Base-by-base conservation (phyloP, 1,140 invertebrate species). In the Chelonus insularis region DNA sequence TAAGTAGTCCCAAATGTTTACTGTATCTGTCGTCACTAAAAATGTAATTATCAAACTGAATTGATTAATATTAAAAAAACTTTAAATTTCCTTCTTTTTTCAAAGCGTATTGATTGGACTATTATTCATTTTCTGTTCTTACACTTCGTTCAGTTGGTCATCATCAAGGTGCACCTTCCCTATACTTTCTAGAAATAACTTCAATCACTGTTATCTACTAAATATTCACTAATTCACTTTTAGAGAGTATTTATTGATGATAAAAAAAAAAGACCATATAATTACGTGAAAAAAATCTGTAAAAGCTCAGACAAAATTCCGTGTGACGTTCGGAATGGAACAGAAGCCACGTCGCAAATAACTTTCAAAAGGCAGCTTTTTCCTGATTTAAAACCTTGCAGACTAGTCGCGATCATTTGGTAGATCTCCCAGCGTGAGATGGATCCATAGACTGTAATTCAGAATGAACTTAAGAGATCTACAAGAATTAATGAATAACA, bases 291-390 rank as follows among this genome's bases (percentile, higher is more conserved):
- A 62, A 91, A 72, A 65, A 88, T 83, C 71, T 89, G 87, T 20
- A 89, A 74, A 61, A 91, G 79, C 82, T 91, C 86, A n/a, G 86
- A 86, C 63, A 88, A 75, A 54, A 91, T 80, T 14, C 89, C 88
- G 66, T 84, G 84, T 65, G 85, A 81, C 69, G 83, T 81, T 61
- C 84, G 84, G 61, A 91, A 86, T 59, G 89, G 88, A 25, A 85
- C 82, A 64, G 87, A 85, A 1, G 89, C 86, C 1, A 85, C 84
- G 78, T 92, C 90, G 71, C 91, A 92, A 71, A 92, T 88, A 62
- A 86, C 86, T 70, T 86, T 86, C 39, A 91, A 82, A 47, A 92
- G 81, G 76, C 91, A 92, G 61, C 84, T 82, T 64, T 86, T 84
- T 7, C 89, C 90, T 39, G 73, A 71, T 9, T 60, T 60, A 12